These are phyloP conservation scores for Lipotes vexillifer DNA, from an alignment of 2,113 vertebrate species.

Conservation along the genomic window DNA sequence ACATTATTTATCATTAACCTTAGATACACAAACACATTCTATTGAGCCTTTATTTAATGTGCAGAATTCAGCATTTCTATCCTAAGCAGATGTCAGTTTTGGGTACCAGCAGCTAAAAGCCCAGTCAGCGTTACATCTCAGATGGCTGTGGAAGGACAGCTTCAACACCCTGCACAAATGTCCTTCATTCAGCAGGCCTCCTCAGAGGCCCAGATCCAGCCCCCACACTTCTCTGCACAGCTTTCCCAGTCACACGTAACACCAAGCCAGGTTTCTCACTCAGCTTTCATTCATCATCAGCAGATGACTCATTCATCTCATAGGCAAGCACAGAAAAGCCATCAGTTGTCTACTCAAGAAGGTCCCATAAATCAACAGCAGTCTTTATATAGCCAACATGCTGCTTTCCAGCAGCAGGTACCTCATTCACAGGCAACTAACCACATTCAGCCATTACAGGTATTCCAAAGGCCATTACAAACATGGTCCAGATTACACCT, in stretches of 20 bases:
- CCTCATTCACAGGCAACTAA: slow-evolving; percentile 57
- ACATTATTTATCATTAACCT: neutral
- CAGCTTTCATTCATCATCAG: slow-evolving; percentile 10
- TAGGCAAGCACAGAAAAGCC: neutral
- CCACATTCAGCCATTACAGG: slow-evolving; percentile 54
- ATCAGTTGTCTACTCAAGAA: slow-evolving; percentile 23
- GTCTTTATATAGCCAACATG: slow-evolving; percentile 13
- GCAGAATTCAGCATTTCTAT: neutral
- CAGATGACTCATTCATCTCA: slow-evolving; percentile 27
- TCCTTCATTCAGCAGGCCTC: neutral
- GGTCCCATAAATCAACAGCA: neutral
- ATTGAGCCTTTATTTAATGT: neutral
- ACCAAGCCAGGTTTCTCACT: slow-evolving; percentile 2
- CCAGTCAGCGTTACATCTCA: neutral
- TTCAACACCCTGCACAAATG: neutral
- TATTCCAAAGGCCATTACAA: slow-evolving; percentile 51
- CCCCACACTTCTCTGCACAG: slow-evolving; percentile 14
- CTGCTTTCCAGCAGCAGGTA: slow-evolving; percentile 62
- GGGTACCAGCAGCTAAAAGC: neutral
- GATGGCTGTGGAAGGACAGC: neutral
- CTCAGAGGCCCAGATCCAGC: neutral
- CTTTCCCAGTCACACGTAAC: slow-evolving; percentile 22
- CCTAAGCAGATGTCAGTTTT: slow-evolving; percentile 19
- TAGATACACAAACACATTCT: neutral
- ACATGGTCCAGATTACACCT: neutral